Evolutionary conservation across 2,797 vertebrate species (phyloP).

Genomic region (Epinephelus awoara): DNA sequence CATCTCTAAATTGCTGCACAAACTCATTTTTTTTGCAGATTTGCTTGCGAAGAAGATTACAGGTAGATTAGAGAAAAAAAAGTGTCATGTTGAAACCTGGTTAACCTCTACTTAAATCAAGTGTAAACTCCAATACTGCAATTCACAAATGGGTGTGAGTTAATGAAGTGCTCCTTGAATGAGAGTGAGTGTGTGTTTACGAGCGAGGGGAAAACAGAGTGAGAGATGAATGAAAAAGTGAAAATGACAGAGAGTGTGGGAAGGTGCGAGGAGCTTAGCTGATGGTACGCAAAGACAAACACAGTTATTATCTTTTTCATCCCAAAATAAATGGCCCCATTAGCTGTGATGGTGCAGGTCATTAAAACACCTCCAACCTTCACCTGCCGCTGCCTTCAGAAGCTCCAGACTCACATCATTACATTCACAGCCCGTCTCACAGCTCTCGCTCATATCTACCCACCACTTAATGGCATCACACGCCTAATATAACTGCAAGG

Average conservation of each 20-base stretch:
- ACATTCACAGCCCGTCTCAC: slow-evolving; percentile 57
- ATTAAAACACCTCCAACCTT: slow-evolving; percentile 62
- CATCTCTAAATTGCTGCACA: slow-evolving; percentile 5
- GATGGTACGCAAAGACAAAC: slow-evolving; percentile 42
- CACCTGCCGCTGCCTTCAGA: slow-evolving; percentile 54
- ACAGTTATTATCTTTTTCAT: slow-evolving; percentile 45
- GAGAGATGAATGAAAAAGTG: slow-evolving; percentile 1
- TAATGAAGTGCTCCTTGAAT: slow-evolving; percentile 12
- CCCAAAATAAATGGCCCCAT: slow-evolving; percentile 49
- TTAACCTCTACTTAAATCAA: slow-evolving; percentile 39
- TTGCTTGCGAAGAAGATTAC: background rate
- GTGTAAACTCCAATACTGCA: slow-evolving; percentile 2
- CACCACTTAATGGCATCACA: slow-evolving; percentile 58
- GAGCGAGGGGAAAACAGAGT: background rate
- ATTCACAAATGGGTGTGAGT: slow-evolving; percentile 19
- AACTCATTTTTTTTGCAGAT: background rate
- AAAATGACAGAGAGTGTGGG: slow-evolving; percentile 22
- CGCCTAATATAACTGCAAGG: slow-evolving; percentile 61
- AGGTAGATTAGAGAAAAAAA: slow-evolving; percentile 13
- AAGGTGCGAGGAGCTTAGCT: background rate
- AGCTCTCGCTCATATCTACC: slow-evolving; percentile 57
- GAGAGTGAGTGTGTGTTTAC: background rate
- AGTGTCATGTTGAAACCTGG: slow-evolving; percentile 14
- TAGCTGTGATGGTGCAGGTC: slow-evolving; percentile 51
- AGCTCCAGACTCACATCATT: slow-evolving; percentile 65